phyloP scores from a whole-genome alignment of 2,888 invertebrate genomes.

The Idaea dimidiata region DNA sequence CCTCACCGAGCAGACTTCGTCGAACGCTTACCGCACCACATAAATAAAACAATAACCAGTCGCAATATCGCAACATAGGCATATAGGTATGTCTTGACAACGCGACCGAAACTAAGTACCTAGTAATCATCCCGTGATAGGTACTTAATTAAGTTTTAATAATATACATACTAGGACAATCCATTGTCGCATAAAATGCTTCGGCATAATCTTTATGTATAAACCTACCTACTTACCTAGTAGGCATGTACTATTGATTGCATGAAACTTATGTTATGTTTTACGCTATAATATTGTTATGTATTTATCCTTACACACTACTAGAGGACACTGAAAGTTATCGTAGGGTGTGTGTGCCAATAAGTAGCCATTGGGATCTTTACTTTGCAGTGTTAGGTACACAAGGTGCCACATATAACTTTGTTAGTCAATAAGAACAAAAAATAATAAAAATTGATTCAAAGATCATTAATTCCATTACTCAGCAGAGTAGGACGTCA shows the following conservation, averaged over 20 bases:
- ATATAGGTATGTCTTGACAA: background rate
- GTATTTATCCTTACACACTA: background rate
- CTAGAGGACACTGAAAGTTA: background rate
- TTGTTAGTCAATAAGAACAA: too few relatives aligned
- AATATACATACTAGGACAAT: background rate
- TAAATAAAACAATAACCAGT: conserved; percentile 37
- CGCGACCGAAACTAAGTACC: background rate
- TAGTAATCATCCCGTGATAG: background rate
- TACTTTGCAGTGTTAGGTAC: background rate
- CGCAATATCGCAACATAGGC: conserved; percentile 23
- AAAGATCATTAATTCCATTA: background rate
- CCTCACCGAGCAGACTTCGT: conserved; percentile 59
- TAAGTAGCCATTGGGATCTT: background rate
- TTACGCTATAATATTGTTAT: too few relatives aligned
- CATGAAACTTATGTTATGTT: background rate
- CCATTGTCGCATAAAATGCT: background rate
- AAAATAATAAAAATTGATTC: background rate
- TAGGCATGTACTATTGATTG: background rate
- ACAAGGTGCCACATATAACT: too few relatives aligned
- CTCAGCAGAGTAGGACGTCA: background rate
- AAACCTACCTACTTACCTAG: background rate
- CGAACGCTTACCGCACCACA: conserved; percentile 44
- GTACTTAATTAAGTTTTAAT: background rate
- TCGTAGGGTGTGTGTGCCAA: background rate
- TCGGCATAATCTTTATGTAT: background rate